Base-by-base conservation (phyloP, 92 coral and sea anemone species). In the Siderastrea radians region DNA sequence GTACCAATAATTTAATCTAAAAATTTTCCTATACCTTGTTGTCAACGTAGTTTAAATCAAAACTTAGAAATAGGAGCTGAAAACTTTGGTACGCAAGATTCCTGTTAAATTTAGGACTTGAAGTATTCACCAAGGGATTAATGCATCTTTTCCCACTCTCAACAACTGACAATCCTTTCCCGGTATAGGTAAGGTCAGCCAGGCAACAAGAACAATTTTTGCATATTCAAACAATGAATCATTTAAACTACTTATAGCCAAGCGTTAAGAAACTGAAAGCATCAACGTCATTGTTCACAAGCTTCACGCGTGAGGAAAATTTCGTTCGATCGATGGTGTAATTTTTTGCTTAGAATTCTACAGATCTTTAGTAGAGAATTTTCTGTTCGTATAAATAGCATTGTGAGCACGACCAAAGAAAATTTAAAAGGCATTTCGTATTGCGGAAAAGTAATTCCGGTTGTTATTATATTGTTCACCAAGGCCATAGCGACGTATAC, bases 401-500 rank as follows among this genome's bases (percentile, higher is more conserved):
- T 60, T 3, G 48, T 47, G 11, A 53, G 46, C 44, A 53, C n/a
- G 19, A 7, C 44, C 43, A 8, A 11, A 59, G 55, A 38, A 66
- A 57, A 45, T 16, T 15, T 55, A 54, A 45, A 57, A 6, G 38
- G 5, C 11, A 75, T 58, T 12, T 43, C 11, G 54, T 7, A 43
- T 17, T 11, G 15, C 38, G 3, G 38, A 26, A 26, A 16, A 17
- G 52, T 47, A 48, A 43, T 59, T 57, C 5, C 7, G 66, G 38
- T 59, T 12, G 65, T 0, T 26, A 26, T 26, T 26, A 52, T 15
- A 62, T 69, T 19, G 58, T 14, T 12, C 55, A 51, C 54, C 43
- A 17, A 47, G 76, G 26, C 26, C 53, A 8, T 72, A 74, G 45
- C 53, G 83, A 78, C 76, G 76, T 57, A 5, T 72, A 12, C 59